Base-by-base conservation (phyloP, 2,888 invertebrate species). In the Lasioglossum zephyrum region DNA sequence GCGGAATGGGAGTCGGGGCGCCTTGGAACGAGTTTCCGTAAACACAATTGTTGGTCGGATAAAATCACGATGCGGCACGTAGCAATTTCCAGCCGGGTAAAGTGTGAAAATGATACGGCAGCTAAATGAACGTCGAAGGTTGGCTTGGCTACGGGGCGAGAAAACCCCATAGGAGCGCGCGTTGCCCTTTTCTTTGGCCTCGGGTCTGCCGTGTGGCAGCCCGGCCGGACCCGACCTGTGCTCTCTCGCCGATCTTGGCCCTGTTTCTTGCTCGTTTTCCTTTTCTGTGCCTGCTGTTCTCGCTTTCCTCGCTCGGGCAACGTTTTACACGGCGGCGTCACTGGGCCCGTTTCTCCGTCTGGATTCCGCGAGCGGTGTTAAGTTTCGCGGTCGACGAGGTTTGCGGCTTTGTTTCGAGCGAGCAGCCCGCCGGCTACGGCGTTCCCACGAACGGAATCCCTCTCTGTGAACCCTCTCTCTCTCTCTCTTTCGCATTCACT, bases 341-440 rank as follows among this genome's bases (percentile, higher is more conserved):
- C 57, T 73, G 47, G 73, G n/a, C 16, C 80, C 74, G 82, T 89
- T 85, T 82, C 87, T 87, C 72, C 85, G 83, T 88, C 87, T 81
- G 85, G 81, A 89, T 85, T 85, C 86, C 86, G 82, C 81, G 85
- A 26, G 85, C 91, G 92, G 94, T 94, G 93, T 95, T 93, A 92
- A 94, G 93, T 94, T 95, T 94, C 94, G 93, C 92, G 93, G 93
- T 93, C 92, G 92, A 83, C 92, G 91, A 92, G 92, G 92, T 92
- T 89, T 92, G 93, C 90, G 93, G 94, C 93, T 94, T 94, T 94
- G 94, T 94, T 93, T 93, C 92, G 90, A 92, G 87, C 89, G 87
- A 88, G 44, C 63, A 47, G 39, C 63, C 74, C 79, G 74, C 74
- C 74, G 86, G 88, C 87, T 89, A 86, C 87, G 84, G 84, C 89